phyloP scores from a whole-genome alignment of 2,113 vertebrate genomes.

The Oreochromis spilurus region DNA sequence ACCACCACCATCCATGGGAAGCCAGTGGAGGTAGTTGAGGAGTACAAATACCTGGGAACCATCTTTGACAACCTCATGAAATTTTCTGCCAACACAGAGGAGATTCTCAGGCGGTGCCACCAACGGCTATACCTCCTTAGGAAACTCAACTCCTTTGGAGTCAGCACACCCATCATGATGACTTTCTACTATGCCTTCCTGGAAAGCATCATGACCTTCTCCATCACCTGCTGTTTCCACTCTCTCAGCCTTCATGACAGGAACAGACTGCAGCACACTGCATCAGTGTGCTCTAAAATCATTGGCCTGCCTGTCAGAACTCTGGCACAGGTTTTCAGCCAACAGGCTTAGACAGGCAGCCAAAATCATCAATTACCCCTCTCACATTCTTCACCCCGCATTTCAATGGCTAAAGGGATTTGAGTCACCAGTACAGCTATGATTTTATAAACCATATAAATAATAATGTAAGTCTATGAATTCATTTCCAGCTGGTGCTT shows the following conservation, averaged over 20 bases:
- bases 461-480: background rate
- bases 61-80: background rate
- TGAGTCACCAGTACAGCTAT: background rate
- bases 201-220: background rate
- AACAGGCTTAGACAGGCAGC: background rate
- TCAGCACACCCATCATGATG: background rate
- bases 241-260: background rate
- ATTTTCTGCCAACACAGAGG: background rate
- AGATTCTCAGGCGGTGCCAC: background rate
- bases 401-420: background rate
- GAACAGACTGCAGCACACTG: background rate
- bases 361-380: background rate
- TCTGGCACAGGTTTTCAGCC: background rate
- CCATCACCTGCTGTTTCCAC: background rate
- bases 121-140: background rate
- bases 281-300: background rate
- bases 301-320: background rate
- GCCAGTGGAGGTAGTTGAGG: background rate
- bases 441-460: background rate
- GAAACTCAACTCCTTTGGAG: background rate
- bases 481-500: background rate
- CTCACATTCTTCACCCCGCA: too few relatives aligned
- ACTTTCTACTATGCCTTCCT: fast-evolving
- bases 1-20: background rate
- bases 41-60: background rate